Evolutionary conservation across 2,797 vertebrate species (phyloP), one percentile per base, ranked within the genome.

Genomic region (Acipenser ruthenus): DNA sequence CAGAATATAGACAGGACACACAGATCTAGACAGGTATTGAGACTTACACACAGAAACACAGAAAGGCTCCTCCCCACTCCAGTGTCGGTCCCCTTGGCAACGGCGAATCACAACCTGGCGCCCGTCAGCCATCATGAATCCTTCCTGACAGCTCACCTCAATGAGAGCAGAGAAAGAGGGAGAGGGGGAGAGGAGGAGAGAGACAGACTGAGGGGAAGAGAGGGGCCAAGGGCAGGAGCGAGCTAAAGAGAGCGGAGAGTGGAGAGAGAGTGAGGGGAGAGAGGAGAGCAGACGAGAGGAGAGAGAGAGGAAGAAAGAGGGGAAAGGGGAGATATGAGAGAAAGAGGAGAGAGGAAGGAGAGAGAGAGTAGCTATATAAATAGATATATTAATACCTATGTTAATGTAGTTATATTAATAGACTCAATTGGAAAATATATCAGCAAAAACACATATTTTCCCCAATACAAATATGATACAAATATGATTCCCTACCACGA

Each of bases 71-170:
- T 86, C 83, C 50, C 88, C 86, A 67, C 92, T 93, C 91, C 92
- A 92, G 75, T 84, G 87, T 15, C 86, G 79, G 81, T 93, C 91
- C 68, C 89, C 90, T 77, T 93, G 92, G 75, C 92, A 93, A 80
- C 86, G 88, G 69, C 88, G 90, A 66, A 89, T 79, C 47, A 76
- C 78, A 65, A 67, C 74, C 64, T 89, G 83, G 72, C 85, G 67
- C 71, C 89, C 85, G 6, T 62, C 80, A 64, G 81, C 77, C 77
- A 88, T 77, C 10, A 65, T 69, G 76, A 87, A 91, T 60, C 90
- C 89, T 0, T 82, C 73, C 68, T 83, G 76, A 78, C 92, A 93
- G 66, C 74, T 86, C 63, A 91, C 87, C 68, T 88, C 84, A n/a
- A 91, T 76, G 63, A 89, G 80, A 68, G 88, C 88, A 6, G 90